Conservation (phyloP, 2,888 invertebrate species). For the Lacanobia oleracea region DNA sequence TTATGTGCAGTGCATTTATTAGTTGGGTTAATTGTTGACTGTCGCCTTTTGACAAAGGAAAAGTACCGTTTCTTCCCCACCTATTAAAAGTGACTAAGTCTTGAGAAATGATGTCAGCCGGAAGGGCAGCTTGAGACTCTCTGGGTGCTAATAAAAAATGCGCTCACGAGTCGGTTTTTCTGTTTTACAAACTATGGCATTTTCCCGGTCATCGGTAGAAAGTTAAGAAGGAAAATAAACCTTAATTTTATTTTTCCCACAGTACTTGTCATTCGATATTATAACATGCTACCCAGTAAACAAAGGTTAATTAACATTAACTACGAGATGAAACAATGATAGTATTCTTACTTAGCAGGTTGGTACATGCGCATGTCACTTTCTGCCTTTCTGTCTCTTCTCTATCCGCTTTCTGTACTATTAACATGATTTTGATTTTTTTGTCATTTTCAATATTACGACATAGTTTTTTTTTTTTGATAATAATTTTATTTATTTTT, state of each 20-base stretch:
- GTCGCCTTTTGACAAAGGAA: conserved; percentile 21
- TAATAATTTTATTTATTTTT: too few species aligned
- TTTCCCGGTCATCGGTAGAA: background rate
- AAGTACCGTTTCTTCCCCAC: conserved; percentile 29
- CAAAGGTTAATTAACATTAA: background rate
- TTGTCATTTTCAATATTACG: too few species aligned
- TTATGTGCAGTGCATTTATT: conserved; percentile 28
- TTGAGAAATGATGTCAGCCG: background rate
- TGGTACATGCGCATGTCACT: background rate
- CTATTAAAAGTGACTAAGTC: conserved; percentile 10
- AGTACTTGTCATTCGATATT: background rate
- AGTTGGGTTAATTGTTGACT: conserved; percentile 5
- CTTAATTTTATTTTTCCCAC: background rate
- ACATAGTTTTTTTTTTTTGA: too few species aligned
- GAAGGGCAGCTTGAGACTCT: background rate
- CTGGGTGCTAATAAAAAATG: background rate
- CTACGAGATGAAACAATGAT: background rate
- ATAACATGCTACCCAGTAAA: background rate
- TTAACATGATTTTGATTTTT: too few species aligned
- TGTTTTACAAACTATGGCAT: background rate
- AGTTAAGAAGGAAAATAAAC: background rate
- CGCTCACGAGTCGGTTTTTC: background rate
- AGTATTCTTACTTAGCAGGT: background rate
- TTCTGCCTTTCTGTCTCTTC: too few species aligned
- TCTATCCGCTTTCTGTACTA: too few species aligned